These are phyloP conservation scores for Diorhabda sublineata DNA, from an alignment of 1,140 invertebrate genomes.

Conservation along the genomic window DNA sequence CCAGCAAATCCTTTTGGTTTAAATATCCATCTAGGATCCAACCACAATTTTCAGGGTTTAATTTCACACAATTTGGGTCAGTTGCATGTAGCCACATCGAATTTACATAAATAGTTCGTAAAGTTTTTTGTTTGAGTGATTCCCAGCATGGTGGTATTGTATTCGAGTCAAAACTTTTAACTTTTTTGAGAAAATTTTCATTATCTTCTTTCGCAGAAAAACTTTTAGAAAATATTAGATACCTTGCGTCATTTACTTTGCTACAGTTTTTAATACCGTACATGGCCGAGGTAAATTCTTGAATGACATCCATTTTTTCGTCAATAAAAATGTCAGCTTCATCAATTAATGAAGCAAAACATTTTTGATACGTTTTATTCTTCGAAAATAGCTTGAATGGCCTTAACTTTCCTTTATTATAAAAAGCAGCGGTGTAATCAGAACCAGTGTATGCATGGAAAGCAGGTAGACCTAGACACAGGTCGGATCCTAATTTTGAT, in stretches of 20 bases:
- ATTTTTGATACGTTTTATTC: conserved; percentile 38
- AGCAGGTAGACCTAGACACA: conserved; percentile 32
- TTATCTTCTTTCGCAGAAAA: conserved; percentile 15
- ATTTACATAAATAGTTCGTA: conserved; percentile 6
- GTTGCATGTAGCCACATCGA: conserved; percentile 16
- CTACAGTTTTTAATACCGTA: conserved; percentile 30
- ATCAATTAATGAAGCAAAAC: conserved; percentile 34
- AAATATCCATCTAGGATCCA: conserved; percentile 19
- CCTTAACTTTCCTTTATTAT: conserved; percentile 43
- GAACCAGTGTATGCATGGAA: conserved; percentile 43
- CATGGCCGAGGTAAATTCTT: conserved; percentile 19
- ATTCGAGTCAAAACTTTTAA: too few species aligned
- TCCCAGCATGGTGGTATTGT: too few species aligned
- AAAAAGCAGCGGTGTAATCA: conserved; percentile 43
- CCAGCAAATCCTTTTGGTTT: conserved; percentile 22
- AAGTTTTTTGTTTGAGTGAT: neutral
- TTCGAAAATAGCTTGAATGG: conserved; percentile 39
- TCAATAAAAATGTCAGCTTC: conserved; percentile 15
- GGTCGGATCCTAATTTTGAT: conserved; percentile 30
- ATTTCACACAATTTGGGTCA: conserved; percentile 13
- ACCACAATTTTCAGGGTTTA: conserved; percentile 19
- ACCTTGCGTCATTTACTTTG: conserved; percentile 33
- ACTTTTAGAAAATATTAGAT: conserved; percentile 35
- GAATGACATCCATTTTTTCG: conserved; percentile 17
- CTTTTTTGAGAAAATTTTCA: too few species aligned